phyloP scores from a whole-genome alignment of 2,113 vertebrate species.

The Pseudolaguvia tuberculata region DNA sequence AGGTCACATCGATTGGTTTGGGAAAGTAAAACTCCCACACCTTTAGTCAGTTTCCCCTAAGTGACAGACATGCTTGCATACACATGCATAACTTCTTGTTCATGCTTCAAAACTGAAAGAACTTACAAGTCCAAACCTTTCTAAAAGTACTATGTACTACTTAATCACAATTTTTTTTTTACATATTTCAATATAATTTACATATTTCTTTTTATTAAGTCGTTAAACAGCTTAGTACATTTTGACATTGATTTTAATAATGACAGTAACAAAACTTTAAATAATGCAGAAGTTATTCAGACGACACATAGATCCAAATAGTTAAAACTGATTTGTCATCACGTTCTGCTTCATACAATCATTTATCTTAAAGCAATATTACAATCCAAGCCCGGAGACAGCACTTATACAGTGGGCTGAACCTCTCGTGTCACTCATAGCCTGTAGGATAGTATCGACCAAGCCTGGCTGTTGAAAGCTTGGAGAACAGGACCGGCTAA shows the following conservation, averaged over 20 bases:
- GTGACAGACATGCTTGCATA: constrained; percentile 36
- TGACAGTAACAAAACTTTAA: not conserved
- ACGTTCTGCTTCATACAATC: not conserved
- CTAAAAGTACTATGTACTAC: no score
- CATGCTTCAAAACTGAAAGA: constrained; percentile 23
- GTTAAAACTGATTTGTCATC: constrained; percentile 1
- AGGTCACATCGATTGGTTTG: constrained; percentile 68
- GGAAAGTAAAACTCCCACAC: constrained; percentile 56
- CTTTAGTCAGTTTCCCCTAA: constrained; percentile 54
- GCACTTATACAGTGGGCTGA: constrained; percentile 41
- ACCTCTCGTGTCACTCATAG: constrained; percentile 61
- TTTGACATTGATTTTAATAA: not conserved
- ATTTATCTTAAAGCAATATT: constrained; percentile 22
- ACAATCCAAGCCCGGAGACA: constrained; percentile 37
- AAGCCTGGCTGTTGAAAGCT: constrained; percentile 64
- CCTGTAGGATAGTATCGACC: constrained; percentile 61
- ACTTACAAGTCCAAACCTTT: not conserved
- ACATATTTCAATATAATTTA: no score
- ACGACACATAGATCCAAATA: not conserved
- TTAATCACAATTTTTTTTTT: no score
- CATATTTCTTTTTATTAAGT: not conserved
- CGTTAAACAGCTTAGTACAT: not conserved
- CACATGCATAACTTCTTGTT: not conserved
- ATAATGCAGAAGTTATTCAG: not conserved
- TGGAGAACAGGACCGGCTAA: constrained; percentile 66